Conservation (phyloP, 2,113 vertebrate genomes). For the Crotalus viridis region DNA sequence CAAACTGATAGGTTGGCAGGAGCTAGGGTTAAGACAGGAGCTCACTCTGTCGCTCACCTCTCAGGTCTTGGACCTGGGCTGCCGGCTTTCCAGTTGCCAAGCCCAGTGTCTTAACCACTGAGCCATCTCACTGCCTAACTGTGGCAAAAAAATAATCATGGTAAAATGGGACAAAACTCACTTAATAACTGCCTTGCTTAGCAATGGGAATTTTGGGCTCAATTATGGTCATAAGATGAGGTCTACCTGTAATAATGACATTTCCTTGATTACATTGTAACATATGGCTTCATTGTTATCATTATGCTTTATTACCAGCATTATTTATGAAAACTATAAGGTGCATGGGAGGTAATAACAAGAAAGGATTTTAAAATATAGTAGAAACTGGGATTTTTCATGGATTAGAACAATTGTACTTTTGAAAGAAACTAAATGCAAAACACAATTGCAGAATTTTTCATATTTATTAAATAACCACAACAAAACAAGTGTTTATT, state of each 20-base stretch:
- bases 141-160: not conserved
- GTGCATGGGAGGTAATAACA: not conserved
- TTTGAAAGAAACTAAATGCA: not conserved
- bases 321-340: not conserved
- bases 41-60: not conserved
- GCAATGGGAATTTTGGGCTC: not conserved
- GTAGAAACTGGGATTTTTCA: not conserved
- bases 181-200: not conserved
- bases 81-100: not conserved
- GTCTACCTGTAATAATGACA: not conserved
- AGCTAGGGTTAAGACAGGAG: not conserved
- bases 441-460: not conserved
- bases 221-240: not conserved
- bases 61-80: not conserved
- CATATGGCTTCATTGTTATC: not conserved
- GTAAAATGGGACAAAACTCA: not conserved
- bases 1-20: not conserved
- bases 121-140: not conserved
- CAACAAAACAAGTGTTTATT: not conserved
- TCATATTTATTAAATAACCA: not conserved
- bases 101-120: not conserved
- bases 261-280: not conserved
- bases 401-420: not conserved
- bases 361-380: not conserved
- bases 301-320: not conserved